phyloP scores from a whole-genome alignment of 2,888 invertebrate genomes.

The Caenorhabditis sp. region DNA sequence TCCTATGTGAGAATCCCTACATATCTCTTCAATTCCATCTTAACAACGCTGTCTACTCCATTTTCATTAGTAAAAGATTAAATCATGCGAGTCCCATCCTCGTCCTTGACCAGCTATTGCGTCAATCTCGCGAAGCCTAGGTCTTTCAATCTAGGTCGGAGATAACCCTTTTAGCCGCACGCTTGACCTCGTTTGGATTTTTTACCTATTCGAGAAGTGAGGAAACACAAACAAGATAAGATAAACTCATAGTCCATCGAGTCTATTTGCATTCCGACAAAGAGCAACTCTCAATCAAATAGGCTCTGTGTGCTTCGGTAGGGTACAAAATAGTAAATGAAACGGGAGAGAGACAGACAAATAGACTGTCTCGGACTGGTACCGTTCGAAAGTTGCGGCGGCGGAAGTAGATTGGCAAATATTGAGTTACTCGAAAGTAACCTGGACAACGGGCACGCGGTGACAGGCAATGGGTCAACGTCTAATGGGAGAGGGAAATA shows the following conservation, averaged over 20 bases:
- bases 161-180: constrained; percentile 21
- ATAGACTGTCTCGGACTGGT: constrained; percentile 51
- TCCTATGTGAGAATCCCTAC: constrained; percentile 1
- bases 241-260: constrained; percentile 24
- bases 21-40: background rate
- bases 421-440: constrained; percentile 36
- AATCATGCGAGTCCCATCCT: constrained; percentile 24
- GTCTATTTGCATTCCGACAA: constrained; percentile 45
- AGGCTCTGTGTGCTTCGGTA: constrained; percentile 9
- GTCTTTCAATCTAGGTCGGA: constrained; percentile 29
- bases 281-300: constrained; percentile 39
- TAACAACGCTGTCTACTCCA: background rate
- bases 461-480: background rate
- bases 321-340: constrained; percentile 35
- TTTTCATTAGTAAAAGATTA: constrained; percentile 35
- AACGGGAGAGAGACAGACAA: constrained; percentile 18
- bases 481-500: too few species aligned
- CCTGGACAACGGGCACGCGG: constrained; percentile 22
- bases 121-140: constrained; percentile 4
- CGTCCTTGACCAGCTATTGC: constrained; percentile 53
- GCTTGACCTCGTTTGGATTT: constrained; percentile 3
- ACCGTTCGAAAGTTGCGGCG: constrained; percentile 35
- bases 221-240: constrained; percentile 50
- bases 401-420: constrained; percentile 28
- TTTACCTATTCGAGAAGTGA: constrained; percentile 18